Percentiles rank a stretch among this genome's conserved stretches.
Evolutionary conservation across 2,797 vertebrate species (phyloP).

Genomic region (Anguilla marmorata): DNA sequence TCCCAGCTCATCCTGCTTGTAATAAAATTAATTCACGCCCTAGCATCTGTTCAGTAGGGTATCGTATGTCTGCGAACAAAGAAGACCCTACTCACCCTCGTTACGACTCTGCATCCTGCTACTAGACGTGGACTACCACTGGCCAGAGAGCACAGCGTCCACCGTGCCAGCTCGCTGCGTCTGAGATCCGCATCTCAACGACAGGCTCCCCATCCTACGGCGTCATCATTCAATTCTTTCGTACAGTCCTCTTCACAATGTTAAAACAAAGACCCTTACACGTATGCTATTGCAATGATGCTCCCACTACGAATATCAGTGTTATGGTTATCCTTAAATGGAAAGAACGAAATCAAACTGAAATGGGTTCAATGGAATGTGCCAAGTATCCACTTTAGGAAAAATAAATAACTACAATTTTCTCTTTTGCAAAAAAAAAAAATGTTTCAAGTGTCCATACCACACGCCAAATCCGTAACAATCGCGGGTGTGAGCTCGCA

Average conservation of each 20-base stretch:
- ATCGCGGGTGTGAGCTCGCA: background rate
- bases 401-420: background rate
- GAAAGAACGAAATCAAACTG: background rate
- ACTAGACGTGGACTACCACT: conserved; percentile 9
- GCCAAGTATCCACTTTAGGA: background rate
- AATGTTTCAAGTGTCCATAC: background rate
- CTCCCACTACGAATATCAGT: background rate
- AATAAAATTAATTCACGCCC: background rate
- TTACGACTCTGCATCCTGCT: conserved; percentile 25
- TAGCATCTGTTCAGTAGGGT: background rate
- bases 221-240: conserved; percentile 6
- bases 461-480: background rate
- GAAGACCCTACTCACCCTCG: conserved; percentile 27
- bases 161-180: conserved; percentile 14
- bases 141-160: conserved; percentile 9
- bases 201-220: conserved; percentile 18
- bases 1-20: background rate
- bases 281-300: background rate
- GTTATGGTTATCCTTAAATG: background rate
- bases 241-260: background rate
- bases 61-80: conserved; percentile 7
- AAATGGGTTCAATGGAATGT: background rate
- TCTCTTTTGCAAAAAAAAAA: background rate
- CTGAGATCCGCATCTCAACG: conserved; percentile 12
- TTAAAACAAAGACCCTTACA: conserved; percentile 15